Base-by-base conservation (phyloP, 2,888 invertebrate genomes). In the Campoletis raptor region DNA sequence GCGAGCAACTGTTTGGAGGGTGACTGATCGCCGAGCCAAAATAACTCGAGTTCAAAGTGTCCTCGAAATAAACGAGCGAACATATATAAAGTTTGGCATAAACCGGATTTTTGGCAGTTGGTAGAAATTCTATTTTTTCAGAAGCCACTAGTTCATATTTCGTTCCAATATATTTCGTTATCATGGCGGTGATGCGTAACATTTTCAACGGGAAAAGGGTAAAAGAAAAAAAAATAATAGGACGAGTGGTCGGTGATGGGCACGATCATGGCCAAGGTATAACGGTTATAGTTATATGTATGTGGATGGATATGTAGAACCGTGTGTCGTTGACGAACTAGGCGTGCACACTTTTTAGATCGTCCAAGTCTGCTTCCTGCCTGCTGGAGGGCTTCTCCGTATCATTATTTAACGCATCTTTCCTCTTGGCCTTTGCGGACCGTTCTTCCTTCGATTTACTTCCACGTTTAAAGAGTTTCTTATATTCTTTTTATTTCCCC, bases 301-400 rank as follows among this genome's bases (percentile, higher is more conserved):
- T 12, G 12, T 30, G 24, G 24, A 57, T 30, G 24, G 37, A n/a
- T 40, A 67, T 67, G 40, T n/a, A 40, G 40, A 37, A 66, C 10
- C 36, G 37, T 37, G 40, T 66, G 66, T 76, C 42, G 66, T 69
- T 37, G 36, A 61, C 57, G 76, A 61, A 40, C 40, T 24, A 80
- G 61, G 64, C 54, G 72, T 79, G 30, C 30, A 72, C 74, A 74
- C 57, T 73, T 79, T 79, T 69, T 48, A n/a, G 72, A 79, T 83
- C 83, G 83, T 74, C 57, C 74, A 74, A 61, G 74, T 77, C 76
- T 57, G 70, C 85, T 85, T 86, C 82, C 85, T 85, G 78, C 76
- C 83, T 74, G 85, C 83, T 86, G 83, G 86, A 86, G 86, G 86
- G 86, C 86, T 86, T 86, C 85, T 21, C 52, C 52, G n/a, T 72